Evolutionary conservation across 2,888 invertebrate species (phyloP).

Genomic region (Nymphalis urticae): DNA sequence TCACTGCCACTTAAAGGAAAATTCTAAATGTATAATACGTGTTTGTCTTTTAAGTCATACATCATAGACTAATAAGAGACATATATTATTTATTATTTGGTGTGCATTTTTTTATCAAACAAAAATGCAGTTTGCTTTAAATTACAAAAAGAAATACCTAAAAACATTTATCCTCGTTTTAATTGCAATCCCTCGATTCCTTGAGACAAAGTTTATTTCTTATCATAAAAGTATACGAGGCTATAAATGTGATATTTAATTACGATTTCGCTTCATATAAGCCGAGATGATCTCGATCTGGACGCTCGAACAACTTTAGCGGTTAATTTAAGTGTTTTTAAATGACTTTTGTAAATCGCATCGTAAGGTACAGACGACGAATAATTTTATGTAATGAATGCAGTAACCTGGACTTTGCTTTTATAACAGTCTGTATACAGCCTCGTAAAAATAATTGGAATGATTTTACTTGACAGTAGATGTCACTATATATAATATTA

Average conservation of each 20-base stretch:
- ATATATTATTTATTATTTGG: too few species aligned
- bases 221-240: constrained; percentile 42
- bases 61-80: neutral
- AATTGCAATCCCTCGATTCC: constrained; percentile 22
- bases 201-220: constrained; percentile 31
- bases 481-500: too few species aligned
- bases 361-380: constrained; percentile 30
- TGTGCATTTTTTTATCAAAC: too few species aligned
- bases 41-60: constrained; percentile 5
- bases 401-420: too few species aligned
- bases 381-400: too few species aligned
- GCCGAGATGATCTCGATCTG: constrained; percentile 27
- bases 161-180: constrained; percentile 15
- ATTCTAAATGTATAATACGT: constrained; percentile 15
- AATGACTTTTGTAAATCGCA: constrained; percentile 31
- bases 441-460: too few species aligned
- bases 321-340: constrained; percentile 34
- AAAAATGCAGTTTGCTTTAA: neutral
- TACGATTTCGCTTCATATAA: constrained; percentile 36
- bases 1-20: constrained; percentile 26
- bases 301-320: constrained; percentile 30
- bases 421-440: too few species aligned
- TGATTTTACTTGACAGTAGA: too few species aligned
- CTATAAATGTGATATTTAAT: constrained; percentile 41
- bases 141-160: constrained; percentile 7